Evolutionary conservation across 2,888 invertebrate species (phyloP).

Genomic region (Celastrina argiolus): DNA sequence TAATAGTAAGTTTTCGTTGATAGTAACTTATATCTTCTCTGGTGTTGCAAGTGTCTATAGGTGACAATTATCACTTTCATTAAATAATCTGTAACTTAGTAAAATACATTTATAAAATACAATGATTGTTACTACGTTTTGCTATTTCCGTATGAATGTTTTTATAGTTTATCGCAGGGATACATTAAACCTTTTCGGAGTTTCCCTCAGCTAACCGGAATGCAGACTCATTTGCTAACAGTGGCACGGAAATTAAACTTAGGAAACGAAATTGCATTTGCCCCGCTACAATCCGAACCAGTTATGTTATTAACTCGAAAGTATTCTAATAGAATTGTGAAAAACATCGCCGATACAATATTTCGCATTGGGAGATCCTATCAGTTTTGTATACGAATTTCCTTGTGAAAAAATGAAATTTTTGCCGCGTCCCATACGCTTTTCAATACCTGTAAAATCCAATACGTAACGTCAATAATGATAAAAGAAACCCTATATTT

Average conservation of each 20-base stretch:
- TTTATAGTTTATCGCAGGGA: not conserved
- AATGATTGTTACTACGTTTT: not conserved
- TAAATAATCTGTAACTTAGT: too few species aligned
- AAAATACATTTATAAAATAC: too few species aligned
- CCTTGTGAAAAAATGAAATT: slow-evolving; percentile 29
- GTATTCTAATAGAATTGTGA: slow-evolving; percentile 23
- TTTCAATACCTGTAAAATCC: not conserved
- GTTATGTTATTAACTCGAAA: slow-evolving; percentile 26
- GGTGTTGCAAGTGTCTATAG: too few species aligned
- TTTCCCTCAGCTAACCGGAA: not conserved
- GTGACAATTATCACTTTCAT: too few species aligned
- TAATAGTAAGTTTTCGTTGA: too few species aligned
- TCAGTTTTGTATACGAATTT: slow-evolving; percentile 32
- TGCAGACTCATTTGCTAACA: slow-evolving; percentile 14
- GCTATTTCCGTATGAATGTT: not conserved
- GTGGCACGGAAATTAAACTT: slow-evolving; percentile 5
- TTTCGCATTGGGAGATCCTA: slow-evolving; percentile 28
- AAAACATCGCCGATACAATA: slow-evolving; percentile 27
- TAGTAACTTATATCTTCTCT: too few species aligned
- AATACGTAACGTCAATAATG: not conserved
- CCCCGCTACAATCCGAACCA: slow-evolving; percentile 10
- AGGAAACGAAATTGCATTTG: slow-evolving; percentile 13
- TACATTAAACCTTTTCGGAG: slow-evolving; percentile 4
- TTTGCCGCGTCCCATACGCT: slow-evolving; percentile 27
- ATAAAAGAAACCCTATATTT: not conserved